Base-by-base conservation (phyloP, 2,797 vertebrate species). In the Myotis myotis region DNA sequence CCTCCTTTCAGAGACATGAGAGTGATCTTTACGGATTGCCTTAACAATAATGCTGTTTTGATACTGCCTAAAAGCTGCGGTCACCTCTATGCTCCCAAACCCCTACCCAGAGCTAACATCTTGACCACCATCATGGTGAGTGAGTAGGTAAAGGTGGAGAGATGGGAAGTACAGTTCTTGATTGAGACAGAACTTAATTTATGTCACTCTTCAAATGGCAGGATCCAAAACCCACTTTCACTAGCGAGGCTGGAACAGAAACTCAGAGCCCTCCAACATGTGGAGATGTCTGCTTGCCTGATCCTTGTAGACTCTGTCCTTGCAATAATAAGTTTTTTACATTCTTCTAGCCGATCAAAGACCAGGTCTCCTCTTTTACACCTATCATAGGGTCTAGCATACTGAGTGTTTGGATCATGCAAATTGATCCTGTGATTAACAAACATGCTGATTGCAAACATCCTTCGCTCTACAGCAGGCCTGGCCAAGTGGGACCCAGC, bases 401-500 rank as follows among this genome's bases (percentile, higher is more conserved):
- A 80, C 60, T 41, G 47, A 92, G 55, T 53, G 17, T 71, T 25
- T 7, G 51, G 13, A 82, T 91, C 44, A 9, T n/a, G 8, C 57
- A 51, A 7, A 23, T 19, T 20, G 51, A 1, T 51, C 30, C 3
- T 8, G 23, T 79, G 76, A 44, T 66, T 38, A 60, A 71, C 44
- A 78, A 36, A 49, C 36, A 36, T 80, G 53, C 44, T 96, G 84
- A 93, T 6, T 36, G 62, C 53, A 41, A 22, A n/a, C 75, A 47
- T 57, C 22, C 89, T 98, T 72, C 97, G 6, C 88, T 94, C 57
- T 3, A 81, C 98, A 99, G 99, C 99, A 99, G 99, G 99, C 99
- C 47, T 99, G 99, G 99, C 99, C 99, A 82, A 99, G 99, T 22
- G 99, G 99, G 95, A 99, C 99, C 91, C 99, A 99, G 98, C 99